Percentiles rank a stretch among this genome's conserved stretches.
Conservation (phyloP, 2,113 vertebrate species). For the Cottus gobio region DNA sequence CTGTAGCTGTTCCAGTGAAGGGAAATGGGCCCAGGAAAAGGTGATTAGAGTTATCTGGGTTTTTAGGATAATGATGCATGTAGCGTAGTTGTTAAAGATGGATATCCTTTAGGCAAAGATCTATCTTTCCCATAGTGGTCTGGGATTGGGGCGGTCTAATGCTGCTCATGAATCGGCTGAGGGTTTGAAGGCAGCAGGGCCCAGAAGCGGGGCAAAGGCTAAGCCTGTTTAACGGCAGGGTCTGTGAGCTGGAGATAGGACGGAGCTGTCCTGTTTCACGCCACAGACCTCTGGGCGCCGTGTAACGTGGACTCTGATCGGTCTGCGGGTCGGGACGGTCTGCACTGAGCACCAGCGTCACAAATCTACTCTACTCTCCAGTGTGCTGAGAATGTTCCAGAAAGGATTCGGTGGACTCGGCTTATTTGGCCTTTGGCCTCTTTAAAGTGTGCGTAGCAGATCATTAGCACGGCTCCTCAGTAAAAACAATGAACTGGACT, state of each 20-base stretch:
- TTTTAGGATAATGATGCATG: not conserved
- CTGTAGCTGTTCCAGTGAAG: not conserved
- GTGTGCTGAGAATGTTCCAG: not conserved
- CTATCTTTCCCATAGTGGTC: not conserved
- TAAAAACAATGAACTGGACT: not conserved
- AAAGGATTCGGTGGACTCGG: not conserved
- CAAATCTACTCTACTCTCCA: not conserved
- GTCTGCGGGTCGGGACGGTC: not conserved
- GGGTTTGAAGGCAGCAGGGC: not conserved
- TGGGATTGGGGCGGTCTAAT: not conserved
- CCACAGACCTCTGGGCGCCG: not conserved
- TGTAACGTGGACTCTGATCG: not conserved
- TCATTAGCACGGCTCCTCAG: not conserved
- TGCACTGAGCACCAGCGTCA: not conserved
- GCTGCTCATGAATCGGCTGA: not conserved
- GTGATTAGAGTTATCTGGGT: not conserved
- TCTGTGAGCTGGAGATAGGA: no score
- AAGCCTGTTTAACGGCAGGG: constrained; percentile 57
- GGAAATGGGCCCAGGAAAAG: not conserved
- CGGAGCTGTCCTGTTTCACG: constrained; percentile 57
- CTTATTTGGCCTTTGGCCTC: not conserved
- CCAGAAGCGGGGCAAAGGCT: constrained; percentile 24
- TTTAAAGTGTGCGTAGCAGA: not conserved
- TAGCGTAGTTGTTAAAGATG: not conserved
- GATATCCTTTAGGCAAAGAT: not conserved